Percentiles rank a stretch among this genome's conserved stretches.
phyloP scores from a whole-genome alignment of 2,797 vertebrate species.

The Sebastes oblongus region DNA sequence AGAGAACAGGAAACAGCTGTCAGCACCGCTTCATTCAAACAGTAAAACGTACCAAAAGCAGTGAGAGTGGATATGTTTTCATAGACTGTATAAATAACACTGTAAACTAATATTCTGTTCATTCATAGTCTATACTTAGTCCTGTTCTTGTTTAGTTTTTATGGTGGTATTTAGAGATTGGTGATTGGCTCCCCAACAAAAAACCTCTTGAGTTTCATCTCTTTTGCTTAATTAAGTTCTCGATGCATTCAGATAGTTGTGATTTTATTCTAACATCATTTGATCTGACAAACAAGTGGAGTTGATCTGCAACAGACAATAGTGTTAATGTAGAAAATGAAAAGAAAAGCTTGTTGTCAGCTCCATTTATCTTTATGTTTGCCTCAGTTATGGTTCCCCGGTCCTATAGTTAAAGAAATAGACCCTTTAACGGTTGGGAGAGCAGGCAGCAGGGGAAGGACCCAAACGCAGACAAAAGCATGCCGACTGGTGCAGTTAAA shows the following conservation, averaged over 20 bases:
- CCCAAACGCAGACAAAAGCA: not conserved
- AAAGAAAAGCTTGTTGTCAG: not conserved
- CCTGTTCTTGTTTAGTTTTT: not conserved
- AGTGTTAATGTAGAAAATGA: not conserved
- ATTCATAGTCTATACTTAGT: not conserved
- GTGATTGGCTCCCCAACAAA: not conserved
- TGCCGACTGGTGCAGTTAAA: not conserved
- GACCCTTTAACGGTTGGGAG: too few species aligned
- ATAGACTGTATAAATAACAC: not conserved
- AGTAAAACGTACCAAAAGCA: not conserved
- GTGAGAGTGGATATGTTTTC: not conserved
- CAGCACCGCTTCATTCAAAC: conserved; percentile 18
- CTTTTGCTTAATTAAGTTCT: not conserved
- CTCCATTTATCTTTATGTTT: not conserved
- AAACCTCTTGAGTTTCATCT: not conserved
- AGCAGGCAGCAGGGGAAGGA: not conserved
- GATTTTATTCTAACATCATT: not conserved
- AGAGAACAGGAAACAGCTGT: conserved; percentile 32
- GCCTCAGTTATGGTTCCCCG: too few species aligned
- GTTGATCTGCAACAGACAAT: not conserved
- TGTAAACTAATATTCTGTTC: not conserved
- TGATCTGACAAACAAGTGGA: not conserved
- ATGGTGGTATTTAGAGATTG: not conserved
- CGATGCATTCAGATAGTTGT: not conserved
- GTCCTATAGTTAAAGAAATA: too few species aligned